These are phyloP conservation scores for Boloria selene DNA, from an alignment of 2,888 invertebrate species.

Conservation along the genomic window DNA sequence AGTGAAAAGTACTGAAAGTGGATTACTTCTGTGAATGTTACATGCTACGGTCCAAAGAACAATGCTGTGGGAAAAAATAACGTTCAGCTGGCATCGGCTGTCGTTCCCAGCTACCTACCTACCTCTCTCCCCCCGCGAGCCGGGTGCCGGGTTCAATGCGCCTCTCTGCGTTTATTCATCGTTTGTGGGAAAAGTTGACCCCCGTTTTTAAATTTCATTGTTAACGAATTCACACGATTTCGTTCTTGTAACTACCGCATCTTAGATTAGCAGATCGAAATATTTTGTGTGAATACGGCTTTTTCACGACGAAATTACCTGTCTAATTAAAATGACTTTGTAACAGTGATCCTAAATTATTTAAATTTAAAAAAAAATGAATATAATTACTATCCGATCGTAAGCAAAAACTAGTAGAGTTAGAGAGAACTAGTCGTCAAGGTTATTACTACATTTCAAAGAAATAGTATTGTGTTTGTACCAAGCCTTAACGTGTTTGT, in stretches of 20 bases:
- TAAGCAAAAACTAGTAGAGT: constrained; percentile 4
- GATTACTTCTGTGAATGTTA: constrained; percentile 48
- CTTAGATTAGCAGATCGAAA: constrained; percentile 52
- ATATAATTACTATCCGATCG: background rate
- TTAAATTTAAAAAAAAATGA: too few relatives aligned
- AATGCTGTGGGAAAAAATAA: constrained; percentile 84
- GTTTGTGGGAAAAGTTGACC: constrained; percentile 83
- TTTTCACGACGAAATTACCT: constrained; percentile 2
- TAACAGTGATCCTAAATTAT: constrained; percentile 29
- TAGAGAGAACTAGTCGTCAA: constrained; percentile 54
- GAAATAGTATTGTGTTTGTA: constrained; percentile 70
- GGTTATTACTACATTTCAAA: constrained; percentile 62
- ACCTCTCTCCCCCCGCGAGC: constrained; percentile 74
- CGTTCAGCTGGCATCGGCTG: constrained; percentile 82
- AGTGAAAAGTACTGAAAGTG: constrained; percentile 49
- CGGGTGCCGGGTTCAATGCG: constrained; percentile 81
- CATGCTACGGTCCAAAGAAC: constrained; percentile 79
- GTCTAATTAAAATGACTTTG: constrained; percentile 7
- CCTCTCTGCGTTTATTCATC: constrained; percentile 82
- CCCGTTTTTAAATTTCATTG: constrained; percentile 77
- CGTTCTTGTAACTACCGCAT: constrained; percentile 65
- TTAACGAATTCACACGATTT: constrained; percentile 80
- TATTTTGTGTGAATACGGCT: constrained; percentile 22
- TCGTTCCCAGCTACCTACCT: constrained; percentile 81
- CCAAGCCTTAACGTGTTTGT: constrained; percentile 72